Evolutionary conservation across 2,113 vertebrate genomes (phyloP).

Genomic region (Cynoglossus semilaevis): DNA sequence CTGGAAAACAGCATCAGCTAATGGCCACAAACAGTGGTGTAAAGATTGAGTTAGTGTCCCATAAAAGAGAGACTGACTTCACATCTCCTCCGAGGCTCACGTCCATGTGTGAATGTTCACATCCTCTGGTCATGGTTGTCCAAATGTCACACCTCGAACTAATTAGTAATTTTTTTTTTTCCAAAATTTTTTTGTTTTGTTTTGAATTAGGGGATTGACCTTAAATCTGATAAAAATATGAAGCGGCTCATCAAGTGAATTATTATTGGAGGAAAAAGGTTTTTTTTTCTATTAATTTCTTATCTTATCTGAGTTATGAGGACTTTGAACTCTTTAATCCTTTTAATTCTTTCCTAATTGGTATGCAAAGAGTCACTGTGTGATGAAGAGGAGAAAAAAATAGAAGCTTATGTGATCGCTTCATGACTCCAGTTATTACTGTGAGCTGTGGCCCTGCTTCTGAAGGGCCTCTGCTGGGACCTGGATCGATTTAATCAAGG

Average conservation of each 20-base stretch:
- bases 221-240: too few species aligned
- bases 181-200: too few species aligned
- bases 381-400: too few species aligned
- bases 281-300: too few species aligned
- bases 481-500: constrained; percentile 50
- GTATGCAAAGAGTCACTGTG: too few species aligned
- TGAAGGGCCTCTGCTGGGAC: constrained; percentile 40
- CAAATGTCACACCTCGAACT: neutral
- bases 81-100: constrained; percentile 4
- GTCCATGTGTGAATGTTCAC: neutral
- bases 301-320: too few species aligned
- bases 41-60: constrained; percentile 25
- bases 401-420: constrained; percentile 18
- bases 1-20: constrained; percentile 35
- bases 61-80: constrained; percentile 21
- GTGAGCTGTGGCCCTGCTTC: constrained; percentile 19
- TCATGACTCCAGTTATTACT: constrained; percentile 43
- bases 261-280: too few species aligned
- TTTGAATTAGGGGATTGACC: too few species aligned
- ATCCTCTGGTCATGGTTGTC: neutral
- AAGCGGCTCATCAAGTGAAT: too few species aligned
- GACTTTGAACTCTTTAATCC: too few species aligned
- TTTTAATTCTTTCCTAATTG: too few species aligned
- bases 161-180: too few species aligned
- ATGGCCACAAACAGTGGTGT: constrained; percentile 16